Evolutionary conservation across 2,888 invertebrate genomes (phyloP), one percentile per base, ranked within the genome.

Genomic region (Acleris sparsana): DNA sequence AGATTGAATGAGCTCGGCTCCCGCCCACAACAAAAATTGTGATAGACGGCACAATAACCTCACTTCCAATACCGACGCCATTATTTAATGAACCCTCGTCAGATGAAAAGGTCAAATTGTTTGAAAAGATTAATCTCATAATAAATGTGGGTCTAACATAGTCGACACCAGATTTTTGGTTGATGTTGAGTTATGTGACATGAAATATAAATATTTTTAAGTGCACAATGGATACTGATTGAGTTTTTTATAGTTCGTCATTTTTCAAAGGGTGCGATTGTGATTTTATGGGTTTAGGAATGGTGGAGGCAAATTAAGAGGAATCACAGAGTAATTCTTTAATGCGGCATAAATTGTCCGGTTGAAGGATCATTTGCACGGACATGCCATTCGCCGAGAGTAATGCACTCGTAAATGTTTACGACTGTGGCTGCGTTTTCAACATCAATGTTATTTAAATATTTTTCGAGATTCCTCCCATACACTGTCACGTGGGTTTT

Each of bases 51-150:
- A 92, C 92, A 90, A 92, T 92, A 89, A 89, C 86, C 84, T 79
- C 82, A 83, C 83, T 84, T 85, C 87, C 89, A 87, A 91, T 89
- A 89, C 86, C 82, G 80, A 85, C 82, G 86, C 84, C 84, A 89
- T 92, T 92, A 92, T 90, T 92, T 91, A 90, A 92, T 92, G 89
- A 91, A 92, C 91, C 92, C 92, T 92, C 89, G 92, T 91, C 92
- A 89, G 84, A 88, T 88, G 89, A 83, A 91, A 90, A 92, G 92
- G 92, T 92, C 92, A 92, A 91, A 92, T 91, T 91, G 89, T 92
- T 92, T 92, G 87, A 89, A 89, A 89, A 91, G 92, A 92, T 92
- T 92, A 92, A 92, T 92, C 92, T 89, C 83, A 82, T 90, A 87
- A 91, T 88, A 88, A 89, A 91, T 91, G 89, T 86, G 87, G 86